These are phyloP conservation scores for Ditylenchus weischeri DNA, from an alignment of 2,888 invertebrate species.

Conservation along the genomic window DNA sequence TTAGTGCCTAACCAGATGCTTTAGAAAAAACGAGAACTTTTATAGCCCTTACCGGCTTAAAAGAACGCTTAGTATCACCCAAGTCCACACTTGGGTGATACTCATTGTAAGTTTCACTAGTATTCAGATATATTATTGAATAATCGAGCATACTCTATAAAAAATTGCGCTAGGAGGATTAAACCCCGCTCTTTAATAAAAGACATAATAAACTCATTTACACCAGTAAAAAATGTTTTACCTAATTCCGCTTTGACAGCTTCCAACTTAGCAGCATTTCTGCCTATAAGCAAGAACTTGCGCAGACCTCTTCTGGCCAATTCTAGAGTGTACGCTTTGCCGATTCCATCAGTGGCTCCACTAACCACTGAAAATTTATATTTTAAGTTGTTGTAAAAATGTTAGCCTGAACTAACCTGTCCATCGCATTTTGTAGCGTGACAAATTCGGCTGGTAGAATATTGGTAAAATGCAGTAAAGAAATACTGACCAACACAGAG, in stretches of 20 bases:
- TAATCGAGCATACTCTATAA: no score
- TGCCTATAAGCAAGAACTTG: conserved; percentile 54
- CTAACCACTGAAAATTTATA: conserved; percentile 41
- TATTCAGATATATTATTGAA: no score
- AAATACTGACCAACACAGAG: conserved; percentile 45
- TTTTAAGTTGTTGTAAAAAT: not conserved
- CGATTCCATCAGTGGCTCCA: conserved; percentile 55
- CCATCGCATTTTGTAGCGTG: conserved; percentile 46
- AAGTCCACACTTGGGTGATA: no score
- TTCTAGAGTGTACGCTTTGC: conserved; percentile 50
- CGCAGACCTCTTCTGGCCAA: conserved; percentile 48
- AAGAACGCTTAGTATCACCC: no score
- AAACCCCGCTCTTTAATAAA: no score
- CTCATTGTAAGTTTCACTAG: no score
- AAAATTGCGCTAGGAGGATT: no score
- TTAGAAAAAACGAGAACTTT: no score
- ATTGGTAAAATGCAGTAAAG: conserved; percentile 48
- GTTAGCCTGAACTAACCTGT: conserved; percentile 36
- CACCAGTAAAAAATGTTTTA: conserved; percentile 9
- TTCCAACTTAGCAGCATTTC: conserved; percentile 46
- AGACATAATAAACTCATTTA: no score
- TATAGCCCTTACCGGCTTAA: no score
- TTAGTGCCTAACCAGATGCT: no score
- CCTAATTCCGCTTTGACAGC: conserved; percentile 47
- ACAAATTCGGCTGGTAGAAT: conserved; percentile 46